Conservation (phyloP, 2,888 invertebrate species). For the Tetanocera ferruginea region DNA sequence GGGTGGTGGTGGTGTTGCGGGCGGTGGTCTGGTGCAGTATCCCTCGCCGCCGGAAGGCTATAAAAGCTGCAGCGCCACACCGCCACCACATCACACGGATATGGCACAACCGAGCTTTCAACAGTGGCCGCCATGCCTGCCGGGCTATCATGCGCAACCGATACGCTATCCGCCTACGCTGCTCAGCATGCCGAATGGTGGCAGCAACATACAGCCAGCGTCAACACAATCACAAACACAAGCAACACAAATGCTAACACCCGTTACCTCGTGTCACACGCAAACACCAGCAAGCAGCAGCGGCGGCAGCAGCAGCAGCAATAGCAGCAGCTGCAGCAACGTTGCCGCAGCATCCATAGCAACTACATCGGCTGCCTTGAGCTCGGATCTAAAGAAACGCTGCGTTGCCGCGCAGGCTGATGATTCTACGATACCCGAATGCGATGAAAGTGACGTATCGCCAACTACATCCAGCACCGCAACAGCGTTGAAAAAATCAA, state of each 20-base stretch:
- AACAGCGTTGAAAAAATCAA: constrained; percentile 38
- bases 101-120: constrained; percentile 57
- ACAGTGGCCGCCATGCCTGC: constrained; percentile 73
- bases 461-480: constrained; percentile 51
- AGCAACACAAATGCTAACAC: constrained; percentile 53
- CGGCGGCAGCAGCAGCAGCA: constrained; percentile 52
- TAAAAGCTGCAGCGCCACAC: constrained; percentile 65
- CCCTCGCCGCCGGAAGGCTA: constrained; percentile 80
- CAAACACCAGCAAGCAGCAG: constrained; percentile 65
- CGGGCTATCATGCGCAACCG: constrained; percentile 69
- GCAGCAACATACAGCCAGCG: constrained; percentile 34
- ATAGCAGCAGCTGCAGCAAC: constrained; percentile 31
- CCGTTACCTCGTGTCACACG: constrained; percentile 67
- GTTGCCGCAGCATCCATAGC: constrained; percentile 54
- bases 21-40: constrained; percentile 69
- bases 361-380: constrained; percentile 62
- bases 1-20: constrained; percentile 42
- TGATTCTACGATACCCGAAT: constrained; percentile 68
- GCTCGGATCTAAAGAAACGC: constrained; percentile 67
- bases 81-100: constrained; percentile 41
- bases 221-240: constrained; percentile 35
- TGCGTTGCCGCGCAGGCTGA: constrained; percentile 75
- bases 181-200: constrained; percentile 40
- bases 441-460: constrained; percentile 67
- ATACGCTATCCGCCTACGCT: constrained; percentile 61